Conservation (phyloP, 2,797 vertebrate species). For the Malacoctenus gilli region DNA sequence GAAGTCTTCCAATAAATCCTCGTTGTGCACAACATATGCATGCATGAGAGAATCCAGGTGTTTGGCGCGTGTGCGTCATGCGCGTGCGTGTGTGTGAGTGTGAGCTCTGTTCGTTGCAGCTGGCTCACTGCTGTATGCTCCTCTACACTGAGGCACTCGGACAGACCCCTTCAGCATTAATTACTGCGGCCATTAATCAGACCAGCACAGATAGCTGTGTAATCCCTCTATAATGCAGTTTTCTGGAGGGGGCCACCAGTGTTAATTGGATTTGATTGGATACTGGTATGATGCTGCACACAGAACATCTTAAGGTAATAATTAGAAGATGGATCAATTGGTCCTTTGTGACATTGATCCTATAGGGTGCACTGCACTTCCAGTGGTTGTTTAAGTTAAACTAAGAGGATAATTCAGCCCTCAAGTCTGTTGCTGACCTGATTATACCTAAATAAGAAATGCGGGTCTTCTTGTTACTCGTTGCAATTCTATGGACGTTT, state of each 20-base stretch:
- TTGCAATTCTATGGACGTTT: too few relatives aligned
- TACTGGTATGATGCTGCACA: constrained; percentile 81
- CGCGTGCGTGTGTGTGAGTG: constrained; percentile 27
- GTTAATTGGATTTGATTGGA: constrained; percentile 85
- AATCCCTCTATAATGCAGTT: constrained; percentile 83
- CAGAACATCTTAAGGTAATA: constrained; percentile 82
- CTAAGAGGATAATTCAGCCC: constrained; percentile 20
- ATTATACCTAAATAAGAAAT: too few relatives aligned
- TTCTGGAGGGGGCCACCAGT: constrained; percentile 75
- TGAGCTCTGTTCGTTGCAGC: constrained; percentile 56
- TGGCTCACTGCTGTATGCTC: constrained; percentile 72
- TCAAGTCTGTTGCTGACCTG: constrained; percentile 1
- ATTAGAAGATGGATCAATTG: constrained; percentile 81
- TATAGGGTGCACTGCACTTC: constrained; percentile 31
- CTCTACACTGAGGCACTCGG: constrained; percentile 73
- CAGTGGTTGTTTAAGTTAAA: constrained; percentile 33
- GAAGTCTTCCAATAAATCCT: constrained; percentile 20
- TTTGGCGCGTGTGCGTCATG: constrained; percentile 34
- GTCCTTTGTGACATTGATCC: constrained; percentile 62
- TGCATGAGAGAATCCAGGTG: constrained; percentile 62
- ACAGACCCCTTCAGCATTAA: constrained; percentile 84
- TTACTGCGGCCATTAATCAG: constrained; percentile 86
- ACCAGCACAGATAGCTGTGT: constrained; percentile 79
- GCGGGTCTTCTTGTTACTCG: too few relatives aligned
- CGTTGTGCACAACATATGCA: constrained; percentile 47